Conservation (phyloP, 64 coral and sea anemone genomes). For the Actinia equina region DNA sequence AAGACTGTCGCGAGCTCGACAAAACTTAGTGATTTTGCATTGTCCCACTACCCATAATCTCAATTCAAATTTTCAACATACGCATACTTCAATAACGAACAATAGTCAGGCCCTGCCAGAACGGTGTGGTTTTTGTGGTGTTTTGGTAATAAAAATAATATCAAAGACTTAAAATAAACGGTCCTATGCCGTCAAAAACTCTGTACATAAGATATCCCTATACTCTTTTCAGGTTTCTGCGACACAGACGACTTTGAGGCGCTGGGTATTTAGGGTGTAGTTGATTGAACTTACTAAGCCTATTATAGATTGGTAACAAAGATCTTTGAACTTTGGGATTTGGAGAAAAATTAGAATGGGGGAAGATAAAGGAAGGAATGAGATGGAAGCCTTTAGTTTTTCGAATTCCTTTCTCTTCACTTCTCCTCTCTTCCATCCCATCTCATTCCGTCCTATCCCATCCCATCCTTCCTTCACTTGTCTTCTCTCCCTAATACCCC, state of each 20-base stretch:
- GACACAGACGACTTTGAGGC: background rate
- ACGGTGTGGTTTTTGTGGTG: background rate
- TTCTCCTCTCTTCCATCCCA: too few relatives aligned
- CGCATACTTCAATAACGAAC: background rate
- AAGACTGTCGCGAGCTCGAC: too few relatives aligned
- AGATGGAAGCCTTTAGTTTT: too few relatives aligned
- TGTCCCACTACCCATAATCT: background rate
- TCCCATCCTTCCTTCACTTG: too few relatives aligned
- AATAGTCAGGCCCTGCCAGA: background rate
- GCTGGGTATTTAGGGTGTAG: background rate
- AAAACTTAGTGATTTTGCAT: too few relatives aligned
- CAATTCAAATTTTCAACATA: background rate
- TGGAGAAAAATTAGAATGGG: too few relatives aligned
- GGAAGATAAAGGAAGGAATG: background rate
- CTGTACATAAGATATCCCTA: background rate
- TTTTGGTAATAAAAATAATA: conserved; percentile 9
- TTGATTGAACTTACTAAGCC: too few relatives aligned
- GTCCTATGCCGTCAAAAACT: background rate
- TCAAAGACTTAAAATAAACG: background rate
- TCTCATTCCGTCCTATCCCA: too few relatives aligned
- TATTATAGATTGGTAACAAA: too few relatives aligned
- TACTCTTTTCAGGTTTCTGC: background rate
- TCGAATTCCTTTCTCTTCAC: too few relatives aligned
- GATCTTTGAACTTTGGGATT: too few relatives aligned
- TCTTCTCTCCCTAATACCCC: too few relatives aligned